Base-by-base conservation (phyloP, 2,888 invertebrate species). In the Trachelus tabidus region DNA sequence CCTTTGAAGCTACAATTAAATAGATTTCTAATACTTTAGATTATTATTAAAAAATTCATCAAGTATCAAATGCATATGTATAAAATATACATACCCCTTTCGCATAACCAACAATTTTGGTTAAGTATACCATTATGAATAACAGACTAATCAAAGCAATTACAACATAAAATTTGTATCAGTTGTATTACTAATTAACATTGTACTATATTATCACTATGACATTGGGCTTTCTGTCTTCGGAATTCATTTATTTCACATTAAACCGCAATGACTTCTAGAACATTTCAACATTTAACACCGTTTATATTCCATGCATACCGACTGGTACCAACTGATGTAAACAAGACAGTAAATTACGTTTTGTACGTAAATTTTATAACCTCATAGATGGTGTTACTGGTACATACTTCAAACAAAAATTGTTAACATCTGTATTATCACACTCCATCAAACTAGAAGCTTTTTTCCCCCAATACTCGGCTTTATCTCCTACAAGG, bases 111-210 rank as follows among this genome's bases (percentile, higher is more conserved):
- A 93, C 90, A 81, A 92, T 88, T 85, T 91, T 90, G 68, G 92
- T 89, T 78, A 93, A 81, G 34, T 93, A 91, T 68, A 94, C 94
- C 94, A 94, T 94, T 78, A 82, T 85, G 31, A 71, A 31, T 12
- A 33, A 31, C 33, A 34, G 4, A 23, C 15, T 9, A 56, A 23
- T 56, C 56, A 40, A 40, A 15, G 40, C 40, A 56, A 6, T 23
- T 56, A 56, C 23, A 56, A 56, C 2, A 56, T 23, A 56, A 23
- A 56, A 56, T 56, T 56, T 56, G 23, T 23, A 23, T 23, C 9
- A 56, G 2, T 56, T 56, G 23, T 23, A 23, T 9, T 56, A 56
- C 9, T 23, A 23, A 56, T 56, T 56, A 56, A 9, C 23, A 9
- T 56, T 56, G 23, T 56, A 56, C 15, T 15, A 4, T 40, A 15